Evolutionary conservation across 2,113 vertebrate species (phyloP).

Genomic region (Spea multiplicata): DNA sequence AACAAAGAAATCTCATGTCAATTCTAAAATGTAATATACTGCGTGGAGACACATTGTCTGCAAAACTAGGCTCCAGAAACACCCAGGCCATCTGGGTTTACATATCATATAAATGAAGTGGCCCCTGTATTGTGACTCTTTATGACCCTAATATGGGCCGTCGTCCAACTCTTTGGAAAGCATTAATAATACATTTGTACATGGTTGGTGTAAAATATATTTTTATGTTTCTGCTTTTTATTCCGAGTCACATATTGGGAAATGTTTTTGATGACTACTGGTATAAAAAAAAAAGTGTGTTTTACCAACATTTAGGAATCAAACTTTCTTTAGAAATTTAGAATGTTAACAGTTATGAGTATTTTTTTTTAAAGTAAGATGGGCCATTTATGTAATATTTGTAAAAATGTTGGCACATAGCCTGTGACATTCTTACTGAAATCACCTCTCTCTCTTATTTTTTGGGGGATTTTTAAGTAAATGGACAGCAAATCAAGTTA

Average conservation of each 20-base stretch:
- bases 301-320: background rate
- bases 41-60: constrained; percentile 39
- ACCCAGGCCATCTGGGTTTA: constrained; percentile 29
- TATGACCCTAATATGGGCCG: constrained; percentile 28
- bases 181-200: constrained; percentile 2
- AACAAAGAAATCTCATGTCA: constrained; percentile 28
- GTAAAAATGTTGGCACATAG: too few relatives aligned
- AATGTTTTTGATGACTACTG: constrained; percentile 18
- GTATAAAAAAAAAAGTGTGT: background rate
- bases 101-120: constrained; percentile 38
- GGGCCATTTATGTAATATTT: too few relatives aligned
- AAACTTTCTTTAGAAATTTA: too few relatives aligned
- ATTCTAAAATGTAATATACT: constrained; percentile 42
- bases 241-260: constrained; percentile 14
- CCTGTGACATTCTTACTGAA: too few relatives aligned
- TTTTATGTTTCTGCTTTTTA: constrained; percentile 17
- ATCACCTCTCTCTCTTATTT: too few relatives aligned
- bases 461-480: too few relatives aligned
- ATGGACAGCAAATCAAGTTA: too few relatives aligned
- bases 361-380: too few relatives aligned
- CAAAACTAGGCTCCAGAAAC: constrained; percentile 23
- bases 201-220: constrained; percentile 18
- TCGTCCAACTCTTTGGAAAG: constrained; percentile 29
- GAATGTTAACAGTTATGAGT: too few relatives aligned
- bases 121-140: constrained; percentile 21